phyloP scores from a whole-genome alignment of 2,888 invertebrate species.

The Caenorhabditis zanzibari region DNA sequence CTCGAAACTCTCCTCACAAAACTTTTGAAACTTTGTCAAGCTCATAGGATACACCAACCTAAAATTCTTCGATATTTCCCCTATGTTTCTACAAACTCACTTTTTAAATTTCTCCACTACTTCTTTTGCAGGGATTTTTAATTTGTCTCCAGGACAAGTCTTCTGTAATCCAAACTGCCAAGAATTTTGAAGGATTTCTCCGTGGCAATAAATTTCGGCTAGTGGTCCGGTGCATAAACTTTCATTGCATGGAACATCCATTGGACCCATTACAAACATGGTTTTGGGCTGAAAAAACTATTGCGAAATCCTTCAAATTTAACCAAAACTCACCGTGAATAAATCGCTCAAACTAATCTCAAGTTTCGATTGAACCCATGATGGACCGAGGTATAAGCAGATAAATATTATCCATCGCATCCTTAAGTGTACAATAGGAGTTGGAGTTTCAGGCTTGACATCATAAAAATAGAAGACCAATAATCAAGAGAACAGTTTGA shows the following conservation, averaged over 20 bases:
- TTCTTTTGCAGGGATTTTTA: constrained; percentile 59
- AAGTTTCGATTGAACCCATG: neutral
- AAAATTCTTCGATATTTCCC: constrained; percentile 14
- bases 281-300: constrained; percentile 12
- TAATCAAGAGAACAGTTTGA: constrained; percentile 44
- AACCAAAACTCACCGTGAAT: neutral
- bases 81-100: constrained; percentile 38
- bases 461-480: constrained; percentile 26
- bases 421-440: constrained; percentile 8
- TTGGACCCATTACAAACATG: constrained; percentile 14
- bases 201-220: constrained; percentile 74
- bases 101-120: constrained; percentile 69
- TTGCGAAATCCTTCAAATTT: neutral
- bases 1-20: constrained; percentile 77
- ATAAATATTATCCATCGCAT: constrained; percentile 38
- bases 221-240: constrained; percentile 75
- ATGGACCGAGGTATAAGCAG: neutral
- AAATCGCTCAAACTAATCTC: neutral
- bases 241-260: constrained; percentile 68
- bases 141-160: constrained; percentile 76
- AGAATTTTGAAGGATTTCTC: constrained; percentile 63
- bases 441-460: constrained; percentile 21
- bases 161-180: constrained; percentile 72
- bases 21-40: constrained; percentile 65
- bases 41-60: constrained; percentile 70